Evolutionary conservation across 2,888 invertebrate genomes (phyloP).

Genomic region (Lycophotia porphyrea): DNA sequence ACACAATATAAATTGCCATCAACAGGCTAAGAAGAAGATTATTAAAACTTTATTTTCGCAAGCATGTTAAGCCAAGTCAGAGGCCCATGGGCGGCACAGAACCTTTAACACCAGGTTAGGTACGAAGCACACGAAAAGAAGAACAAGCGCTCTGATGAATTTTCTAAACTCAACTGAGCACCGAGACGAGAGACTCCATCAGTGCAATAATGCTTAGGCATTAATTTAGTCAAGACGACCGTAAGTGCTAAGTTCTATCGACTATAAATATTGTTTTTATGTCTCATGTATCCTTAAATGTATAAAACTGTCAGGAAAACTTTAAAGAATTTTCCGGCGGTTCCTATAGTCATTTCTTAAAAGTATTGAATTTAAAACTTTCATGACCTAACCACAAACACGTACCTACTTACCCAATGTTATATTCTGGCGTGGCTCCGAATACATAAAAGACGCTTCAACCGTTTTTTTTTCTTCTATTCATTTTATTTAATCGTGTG

Average conservation of each 20-base stretch:
- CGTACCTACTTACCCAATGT: conserved; percentile 2
- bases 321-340: background rate
- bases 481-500: background rate
- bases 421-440: background rate
- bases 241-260: background rate
- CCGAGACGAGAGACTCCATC: background rate
- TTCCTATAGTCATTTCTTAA: background rate
- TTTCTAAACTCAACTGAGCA: background rate
- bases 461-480: background rate
- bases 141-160: background rate
- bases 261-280: background rate
- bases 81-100: no score
- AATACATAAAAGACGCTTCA: background rate
- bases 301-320: background rate
- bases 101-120: no score
- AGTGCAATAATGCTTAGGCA: background rate
- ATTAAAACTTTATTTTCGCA: no score
- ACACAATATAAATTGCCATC: no score
- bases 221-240: background rate
- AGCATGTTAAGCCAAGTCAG: no score
- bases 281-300: background rate
- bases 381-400: conserved; percentile 5
- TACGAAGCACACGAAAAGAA: background rate
- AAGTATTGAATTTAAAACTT: conserved; percentile 35
- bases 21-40: no score